Evolutionary conservation across 2,113 vertebrate species (phyloP).

Genomic region (Lichenostomus cassidix): DNA sequence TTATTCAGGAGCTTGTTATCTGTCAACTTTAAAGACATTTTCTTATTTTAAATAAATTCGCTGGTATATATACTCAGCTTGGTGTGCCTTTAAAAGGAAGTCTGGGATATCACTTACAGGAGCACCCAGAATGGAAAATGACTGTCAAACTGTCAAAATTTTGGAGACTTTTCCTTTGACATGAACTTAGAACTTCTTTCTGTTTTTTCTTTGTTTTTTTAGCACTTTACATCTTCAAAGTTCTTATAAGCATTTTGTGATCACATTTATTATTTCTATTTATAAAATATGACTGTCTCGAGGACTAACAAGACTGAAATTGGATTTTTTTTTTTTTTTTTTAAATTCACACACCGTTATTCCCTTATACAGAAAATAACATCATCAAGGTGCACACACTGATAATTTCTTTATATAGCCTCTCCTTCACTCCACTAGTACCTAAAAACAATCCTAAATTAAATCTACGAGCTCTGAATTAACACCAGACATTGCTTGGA

Average conservation of each 20-base stretch:
- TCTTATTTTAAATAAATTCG: neutral
- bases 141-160: neutral
- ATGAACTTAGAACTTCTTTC: neutral
- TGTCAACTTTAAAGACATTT: neutral
- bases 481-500: neutral
- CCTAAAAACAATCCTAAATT: neutral
- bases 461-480: neutral
- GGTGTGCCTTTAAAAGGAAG: neutral
- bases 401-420: neutral
- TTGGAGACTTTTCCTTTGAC: neutral
- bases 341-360: neutral
- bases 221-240: slow-evolving; percentile 12
- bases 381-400: neutral
- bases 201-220: neutral
- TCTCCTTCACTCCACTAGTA: neutral
- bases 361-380: neutral
- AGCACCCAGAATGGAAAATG: neutral
- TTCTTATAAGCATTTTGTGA: slow-evolving; percentile 2
- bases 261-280: slow-evolving; percentile 29
- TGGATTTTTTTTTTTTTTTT: neutral
- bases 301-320: neutral
- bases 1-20: neutral
- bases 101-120: neutral
- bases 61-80: neutral
- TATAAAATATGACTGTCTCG: neutral